Base-by-base conservation (phyloP, 2,888 invertebrate species). In the Macaria notata region DNA sequence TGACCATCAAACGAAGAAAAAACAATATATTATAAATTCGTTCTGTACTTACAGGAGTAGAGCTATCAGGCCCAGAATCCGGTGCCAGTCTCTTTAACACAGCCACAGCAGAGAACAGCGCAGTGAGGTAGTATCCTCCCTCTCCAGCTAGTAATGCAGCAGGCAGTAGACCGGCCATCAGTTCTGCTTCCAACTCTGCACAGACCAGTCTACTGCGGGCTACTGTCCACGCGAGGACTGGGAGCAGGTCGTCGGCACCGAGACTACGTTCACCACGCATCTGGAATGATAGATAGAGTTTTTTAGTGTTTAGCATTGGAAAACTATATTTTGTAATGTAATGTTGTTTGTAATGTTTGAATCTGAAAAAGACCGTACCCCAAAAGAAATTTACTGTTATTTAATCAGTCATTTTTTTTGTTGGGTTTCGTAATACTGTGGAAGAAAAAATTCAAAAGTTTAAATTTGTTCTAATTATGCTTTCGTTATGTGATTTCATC, bases 81-180 rank as follows among this genome's bases (percentile, higher is more conserved):
- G 90, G 88, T 3, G 92, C 90, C 49, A 95, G 86, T 72, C 95
- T 94, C 86, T 97, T 97, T 72, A 98, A 91, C 59, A 97, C 96
- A 51, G 97, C 96, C 0, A 98, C 97, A 29, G 98, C 98, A 54
- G 98, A 97, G 78, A 98, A 98, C 52, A 99, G 92, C 0, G 98
- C 97, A 0, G 98, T 98, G 59, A 99, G 93, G 81, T 98, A 98
- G 86, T 98, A 99, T 4, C 98, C 98, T 0, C 98, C 98, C 81
- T 98, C 98, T 3, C 98, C 98, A 0, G 96, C 96, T 49, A 98
- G 92, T 51, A 98, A 86, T 0, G 98, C 97, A 1, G 97, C 97
- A 59, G 98, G 98, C 39, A 99, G 91, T 42, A 99, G 92, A 3
- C 96, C 98, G 93, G 98, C 98, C 98, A 99, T 99, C 80, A 98